Percentiles rank a stretch among this genome's conserved stretches.
Evolutionary conservation across 2,797 vertebrate species (phyloP).

Genomic region (Cottoperca gobio): DNA sequence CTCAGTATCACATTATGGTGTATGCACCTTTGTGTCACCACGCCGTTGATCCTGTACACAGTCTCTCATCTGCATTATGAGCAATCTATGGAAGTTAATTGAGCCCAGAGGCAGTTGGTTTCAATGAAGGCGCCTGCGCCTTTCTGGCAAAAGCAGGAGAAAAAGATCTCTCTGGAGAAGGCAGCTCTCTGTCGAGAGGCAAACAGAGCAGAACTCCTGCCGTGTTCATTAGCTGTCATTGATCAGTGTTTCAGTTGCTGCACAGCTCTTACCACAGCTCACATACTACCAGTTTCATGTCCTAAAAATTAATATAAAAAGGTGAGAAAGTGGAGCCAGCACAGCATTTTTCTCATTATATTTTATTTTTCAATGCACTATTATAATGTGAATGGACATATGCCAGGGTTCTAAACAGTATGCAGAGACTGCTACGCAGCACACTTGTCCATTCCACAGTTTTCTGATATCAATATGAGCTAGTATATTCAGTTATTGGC

Average conservation of each 20-base stretch:
- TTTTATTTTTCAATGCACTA: conserved; percentile 49
- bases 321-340: conserved; percentile 54
- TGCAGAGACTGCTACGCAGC: conserved; percentile 54
- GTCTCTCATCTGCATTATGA: conserved; percentile 78
- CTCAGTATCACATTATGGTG: conserved; percentile 6
- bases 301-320: conserved; percentile 68
- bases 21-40: conserved; percentile 33
- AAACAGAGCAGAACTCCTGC: conserved; percentile 80
- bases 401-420: conserved; percentile 56
- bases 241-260: conserved; percentile 80
- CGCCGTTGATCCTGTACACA: conserved; percentile 43
- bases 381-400: conserved; percentile 64
- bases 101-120: conserved; percentile 82
- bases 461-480: conserved; percentile 66
- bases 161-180: conserved; percentile 72
- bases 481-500: conserved; percentile 63
- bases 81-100: conserved; percentile 81
- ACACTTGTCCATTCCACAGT: conserved; percentile 61
- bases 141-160: conserved; percentile 71
- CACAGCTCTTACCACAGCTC: conserved; percentile 57
- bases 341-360: conserved; percentile 55
- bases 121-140: conserved; percentile 75
- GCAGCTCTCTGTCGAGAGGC: conserved; percentile 73
- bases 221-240: conserved; percentile 84
- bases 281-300: conserved; percentile 61